Base-by-base conservation (phyloP, 2,888 invertebrate species). In the Lepetodrilus schrolli region DNA sequence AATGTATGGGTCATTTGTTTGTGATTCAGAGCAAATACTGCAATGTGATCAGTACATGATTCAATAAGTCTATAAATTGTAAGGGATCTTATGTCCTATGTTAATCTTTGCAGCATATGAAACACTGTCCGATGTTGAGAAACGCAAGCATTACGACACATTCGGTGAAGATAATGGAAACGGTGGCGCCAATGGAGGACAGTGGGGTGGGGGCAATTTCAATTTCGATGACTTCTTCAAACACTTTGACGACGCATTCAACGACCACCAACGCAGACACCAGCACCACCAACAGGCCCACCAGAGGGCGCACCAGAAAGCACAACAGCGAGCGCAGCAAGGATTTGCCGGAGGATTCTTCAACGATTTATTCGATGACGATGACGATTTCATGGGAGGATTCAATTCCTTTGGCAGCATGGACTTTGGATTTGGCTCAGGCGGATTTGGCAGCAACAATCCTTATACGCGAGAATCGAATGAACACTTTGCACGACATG, bases 181-280 rank as follows among this genome's bases (percentile, higher is more conserved):
- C 68, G 81, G 80, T 34, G 81, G 81, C 4, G 80, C 80, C 48
- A 84, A 84, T 7, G 82, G 80, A 10, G 84, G 85, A 21, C 82
- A 83, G n/a, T 78, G 79, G 13, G 82, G 83, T 43, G 80, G 78
- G 8, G 76, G 75, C 66, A 73, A 80, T n/a, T 86, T 87, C 73
- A 83, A 90, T 76, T 91, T 91, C 74, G 86, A 91, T 74, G 91
- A 91, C 70, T 91, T 91, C 78, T 91, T 91, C 81, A 84, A 85
- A 75, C 83, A 82, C 13, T 89, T 88, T 82, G 88, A 89, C 51
- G 78, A 84, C 13, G 85, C 84, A 4, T 86, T 85, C 70, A 77
- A 78, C 20, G 72, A 79, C 8, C 86, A 85, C 71, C 75, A 80
- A 47, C 74, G 80, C 1, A 80, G 78, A n/a, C 78, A 80, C 34